Conservation (phyloP, 2,797 vertebrate genomes). For the Falco peregrinus region DNA sequence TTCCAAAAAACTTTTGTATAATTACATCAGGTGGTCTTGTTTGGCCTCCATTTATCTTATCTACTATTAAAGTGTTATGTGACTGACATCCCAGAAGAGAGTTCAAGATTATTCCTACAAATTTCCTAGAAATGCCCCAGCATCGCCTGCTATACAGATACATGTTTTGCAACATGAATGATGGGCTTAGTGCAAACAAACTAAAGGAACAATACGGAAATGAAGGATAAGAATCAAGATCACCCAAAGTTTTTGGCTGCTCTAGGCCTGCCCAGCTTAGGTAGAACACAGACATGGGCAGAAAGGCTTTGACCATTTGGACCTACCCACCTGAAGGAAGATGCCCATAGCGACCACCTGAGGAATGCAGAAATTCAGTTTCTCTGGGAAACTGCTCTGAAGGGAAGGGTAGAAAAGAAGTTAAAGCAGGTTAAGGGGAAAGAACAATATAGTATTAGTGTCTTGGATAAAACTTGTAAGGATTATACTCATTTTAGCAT, state of each 20-base stretch:
- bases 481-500: not conserved
- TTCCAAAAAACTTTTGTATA: not conserved
- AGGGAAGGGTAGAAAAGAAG: not conserved
- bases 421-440: not conserved
- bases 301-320: not conserved
- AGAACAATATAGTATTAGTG: not conserved
- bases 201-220: not conserved
- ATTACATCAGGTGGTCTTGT: not conserved
- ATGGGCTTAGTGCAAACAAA: not conserved
- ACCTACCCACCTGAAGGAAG: not conserved
- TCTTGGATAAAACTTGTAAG: not conserved
- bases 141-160: not conserved
- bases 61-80: not conserved
- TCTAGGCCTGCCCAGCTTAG: not conserved
- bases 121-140: not conserved
- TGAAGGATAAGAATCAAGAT: not conserved
- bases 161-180: not conserved
- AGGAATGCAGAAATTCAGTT: not conserved
- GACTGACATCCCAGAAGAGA: not conserved
- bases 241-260: not conserved
- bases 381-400: not conserved
- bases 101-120: not conserved
- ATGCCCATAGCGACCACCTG: not conserved
- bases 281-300: not conserved
- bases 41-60: not conserved